Base-by-base conservation (phyloP, 2,113 vertebrate species). In the Lepus americanus region DNA sequence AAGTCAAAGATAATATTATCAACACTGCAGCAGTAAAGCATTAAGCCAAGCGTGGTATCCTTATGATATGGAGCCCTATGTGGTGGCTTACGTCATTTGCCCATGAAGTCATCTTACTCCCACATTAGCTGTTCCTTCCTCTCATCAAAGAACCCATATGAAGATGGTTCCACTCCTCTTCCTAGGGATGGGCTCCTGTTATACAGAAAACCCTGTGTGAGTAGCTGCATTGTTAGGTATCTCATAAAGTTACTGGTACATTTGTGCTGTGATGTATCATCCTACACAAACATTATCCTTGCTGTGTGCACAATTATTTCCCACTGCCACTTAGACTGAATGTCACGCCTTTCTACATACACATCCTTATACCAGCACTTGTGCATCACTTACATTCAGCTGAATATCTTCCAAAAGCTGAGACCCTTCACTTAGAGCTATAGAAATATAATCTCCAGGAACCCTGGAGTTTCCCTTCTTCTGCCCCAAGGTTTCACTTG, bases 1-100 rank as follows among this genome's bases (percentile, higher is more conserved):
- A 77, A n/a, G 72, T 67, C 39, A 74, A 67, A 69, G 19, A 86
- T 23, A 87, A 90, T 66, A 31, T 84, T 88, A 76, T 76, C 11
- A 86, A 80, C 29, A 22, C 22, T 16, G 25, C 0, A 81, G 82
- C 14, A 63, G 27, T 33, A 84, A 78, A 53, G 13, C 51, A 20
- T 63, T 77, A 76, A 81, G 14, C 5, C 51, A 63, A 78, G 29
- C 53, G 31, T 25, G 9, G 4, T 10, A 1, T 20, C 33, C 27
- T 81, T 67, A 31, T 63, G 17, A 25, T 63, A 10, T 4, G 31
- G 29, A 83, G 39, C 13, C 17, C 5, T 25, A 5, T 74, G 59
- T 0, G 8, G 8, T 6, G 76, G 16, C 31, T 61, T 61, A 81
- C 22, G 33, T 51, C 29, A 11, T 4, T 25, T 51, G 33, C 5